Evolutionary conservation across 2,113 vertebrate species (phyloP), one percentile per base, ranked within the genome.

Genomic region (Balaenoptera acutorostrata): DNA sequence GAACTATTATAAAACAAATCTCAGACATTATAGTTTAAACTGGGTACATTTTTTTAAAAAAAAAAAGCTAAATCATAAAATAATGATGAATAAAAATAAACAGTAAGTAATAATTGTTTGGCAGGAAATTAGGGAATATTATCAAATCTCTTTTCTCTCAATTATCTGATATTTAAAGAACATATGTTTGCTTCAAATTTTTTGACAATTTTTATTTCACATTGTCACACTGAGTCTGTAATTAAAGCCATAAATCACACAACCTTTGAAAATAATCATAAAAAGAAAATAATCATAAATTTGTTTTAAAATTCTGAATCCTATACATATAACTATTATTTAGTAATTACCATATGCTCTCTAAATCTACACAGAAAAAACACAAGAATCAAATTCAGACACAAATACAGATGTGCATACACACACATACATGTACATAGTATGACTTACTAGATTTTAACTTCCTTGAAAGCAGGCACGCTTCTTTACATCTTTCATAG

Each of bases 301-400:
- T 85, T 39, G 20, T 31, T 95, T 96, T 80, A 52, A 36, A 84
- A 61, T 68, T 92, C 31, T 77, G 31, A 93, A 90, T 39, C 1
- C 17, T 63, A 63, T 46, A 57, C 41, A 41, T 52, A 8, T 17
- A 68, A 78, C 25, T 69, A 46, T 57, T 66, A 82, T 36, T 93
- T 72, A 52, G 44, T 52, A 57, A 82, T 72, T 63, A 75, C 15
- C 81, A 44, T 68, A 59, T 23, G 15, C 23, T 69, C 0, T 55
- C 59, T 72, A 96, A 81, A 77, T 75, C 41, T 5, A 29, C 17
- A 81, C 20, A 68, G 17, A 52, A 12, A 83, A 64, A 77, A 39
- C 8, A 63, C 2, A 55, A 78, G 55, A 21, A 29, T 27, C 29
- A 92, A 52, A 18, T 68, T 89, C 36, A 68, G 18, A 74, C 10